Evolutionary conservation across 1,140 invertebrate genomes (phyloP).

Genomic region (Rhopalosiphum maidis): DNA sequence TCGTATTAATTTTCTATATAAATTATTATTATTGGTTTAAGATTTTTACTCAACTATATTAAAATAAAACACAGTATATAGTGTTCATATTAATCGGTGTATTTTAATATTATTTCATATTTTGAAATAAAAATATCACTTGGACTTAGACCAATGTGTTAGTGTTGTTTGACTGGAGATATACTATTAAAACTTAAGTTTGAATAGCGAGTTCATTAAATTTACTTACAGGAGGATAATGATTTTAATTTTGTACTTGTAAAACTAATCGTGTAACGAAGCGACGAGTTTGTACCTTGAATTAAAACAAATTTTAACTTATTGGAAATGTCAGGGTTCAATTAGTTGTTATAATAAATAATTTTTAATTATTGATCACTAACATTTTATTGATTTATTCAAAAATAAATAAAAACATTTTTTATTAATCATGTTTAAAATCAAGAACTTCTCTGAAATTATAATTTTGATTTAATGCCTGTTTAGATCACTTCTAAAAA

Average conservation of each 20-base stretch:
- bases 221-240: not conserved
- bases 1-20: not conserved
- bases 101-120: not conserved
- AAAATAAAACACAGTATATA: not conserved
- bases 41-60: not conserved
- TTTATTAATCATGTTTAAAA: not conserved
- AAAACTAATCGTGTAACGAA: not conserved
- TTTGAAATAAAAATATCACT: not conserved
- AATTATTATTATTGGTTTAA: not conserved
- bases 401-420: not conserved
- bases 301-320: not conserved
- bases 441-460: not conserved
- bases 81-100: not conserved
- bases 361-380: not conserved
- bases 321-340: not conserved
- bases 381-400: not conserved
- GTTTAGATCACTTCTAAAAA: not conserved
- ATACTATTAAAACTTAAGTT: not conserved
- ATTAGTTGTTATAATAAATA: constrained; percentile 4
- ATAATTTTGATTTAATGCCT: not conserved
- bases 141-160: not conserved
- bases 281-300: not conserved
- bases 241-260: not conserved
- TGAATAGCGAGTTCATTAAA: not conserved
- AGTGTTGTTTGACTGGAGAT: not conserved